phyloP scores from a whole-genome alignment of 1,140 invertebrate genomes.

The Drosophila bipectinata region DNA sequence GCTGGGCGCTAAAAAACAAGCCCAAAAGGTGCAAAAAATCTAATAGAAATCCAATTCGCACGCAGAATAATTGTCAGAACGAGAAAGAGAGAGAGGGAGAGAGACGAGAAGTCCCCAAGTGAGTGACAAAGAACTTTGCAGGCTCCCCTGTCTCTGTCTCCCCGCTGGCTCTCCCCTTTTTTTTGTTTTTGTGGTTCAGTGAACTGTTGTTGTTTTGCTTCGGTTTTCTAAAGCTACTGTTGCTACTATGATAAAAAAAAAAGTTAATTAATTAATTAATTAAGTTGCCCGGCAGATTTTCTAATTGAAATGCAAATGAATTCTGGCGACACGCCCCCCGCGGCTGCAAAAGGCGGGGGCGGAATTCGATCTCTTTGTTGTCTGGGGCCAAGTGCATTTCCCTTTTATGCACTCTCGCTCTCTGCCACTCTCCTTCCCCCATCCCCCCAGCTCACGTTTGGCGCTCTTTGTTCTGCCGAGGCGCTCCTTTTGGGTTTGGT shows the following conservation, averaged over 20 bases:
- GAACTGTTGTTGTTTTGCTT: constrained; percentile 27
- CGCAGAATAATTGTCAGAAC: constrained; percentile 23
- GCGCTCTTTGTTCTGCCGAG: constrained; percentile 30
- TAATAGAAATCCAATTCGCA: constrained; percentile 28
- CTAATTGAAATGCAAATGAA: constrained; percentile 55
- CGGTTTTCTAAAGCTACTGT: constrained; percentile 4
- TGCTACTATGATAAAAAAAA: not conserved
- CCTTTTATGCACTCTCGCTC: constrained; percentile 40
- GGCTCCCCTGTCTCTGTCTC: constrained; percentile 20
- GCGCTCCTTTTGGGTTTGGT: constrained; percentile 42
- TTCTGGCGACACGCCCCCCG: constrained; percentile 22
- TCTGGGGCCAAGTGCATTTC: constrained; percentile 68
- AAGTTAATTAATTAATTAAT: constrained; percentile 17
- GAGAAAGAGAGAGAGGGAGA: constrained; percentile 1
- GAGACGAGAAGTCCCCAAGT: constrained; percentile 19
- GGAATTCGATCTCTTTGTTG: constrained; percentile 59
- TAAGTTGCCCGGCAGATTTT: constrained; percentile 30
- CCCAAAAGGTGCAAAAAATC: constrained; percentile 35
- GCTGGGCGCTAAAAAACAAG: constrained; percentile 12
- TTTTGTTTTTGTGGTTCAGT: constrained; percentile 42
- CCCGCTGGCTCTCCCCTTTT: constrained; percentile 11
- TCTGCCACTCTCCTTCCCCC: not conserved
- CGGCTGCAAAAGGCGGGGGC: not conserved
- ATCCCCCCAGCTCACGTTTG: not conserved
- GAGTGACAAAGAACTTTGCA: constrained; percentile 33